A percentile compares a stretch with the other conserved stretches of the same genome.
Evolutionary conservation across 2,888 invertebrate species (phyloP).

Genomic region (Caenorhabditis sp.): DNA sequence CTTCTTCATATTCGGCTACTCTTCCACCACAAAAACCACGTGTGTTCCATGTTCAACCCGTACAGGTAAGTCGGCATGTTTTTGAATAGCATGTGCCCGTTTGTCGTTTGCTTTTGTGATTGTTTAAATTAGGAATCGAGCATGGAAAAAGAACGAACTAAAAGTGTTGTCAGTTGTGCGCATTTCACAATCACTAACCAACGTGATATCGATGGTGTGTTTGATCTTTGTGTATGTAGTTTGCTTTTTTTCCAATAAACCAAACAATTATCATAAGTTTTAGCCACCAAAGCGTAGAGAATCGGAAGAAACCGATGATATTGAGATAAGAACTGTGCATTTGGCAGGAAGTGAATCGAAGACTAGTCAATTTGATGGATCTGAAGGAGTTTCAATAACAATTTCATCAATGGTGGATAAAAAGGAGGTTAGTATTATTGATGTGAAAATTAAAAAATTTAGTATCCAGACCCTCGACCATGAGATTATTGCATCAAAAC

Average conservation of each 20-base stretch:
- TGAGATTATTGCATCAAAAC: background rate
- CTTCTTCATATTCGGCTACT: conserved; percentile 7
- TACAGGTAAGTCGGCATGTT: background rate
- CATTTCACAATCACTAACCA: background rate
- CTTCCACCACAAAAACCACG: conserved; percentile 5
- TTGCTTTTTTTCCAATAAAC: background rate
- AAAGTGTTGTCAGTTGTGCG: background rate
- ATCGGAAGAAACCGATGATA: conserved; percentile 29
- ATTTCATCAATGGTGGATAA: conserved; percentile 9
- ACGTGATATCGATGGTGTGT: background rate
- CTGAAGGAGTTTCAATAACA: background rate
- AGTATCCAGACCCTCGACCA: background rate
- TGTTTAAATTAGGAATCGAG: background rate
- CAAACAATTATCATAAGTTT: background rate
- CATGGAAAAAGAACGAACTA: background rate
- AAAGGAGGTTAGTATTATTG: conserved; percentile 17
- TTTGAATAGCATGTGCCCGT: background rate
- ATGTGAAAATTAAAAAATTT: background rate
- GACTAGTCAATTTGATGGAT: background rate
- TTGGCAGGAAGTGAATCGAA: background rate
- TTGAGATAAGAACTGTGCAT: conserved; percentile 1
- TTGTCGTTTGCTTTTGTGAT: background rate
- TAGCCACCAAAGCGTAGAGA: conserved; percentile 21
- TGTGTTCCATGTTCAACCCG: conserved; percentile 10
- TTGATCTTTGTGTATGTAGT: background rate